These are phyloP conservation scores for Drosophila gunungcola DNA, from an alignment of 1,140 invertebrate genomes.

Conservation along the genomic window DNA sequence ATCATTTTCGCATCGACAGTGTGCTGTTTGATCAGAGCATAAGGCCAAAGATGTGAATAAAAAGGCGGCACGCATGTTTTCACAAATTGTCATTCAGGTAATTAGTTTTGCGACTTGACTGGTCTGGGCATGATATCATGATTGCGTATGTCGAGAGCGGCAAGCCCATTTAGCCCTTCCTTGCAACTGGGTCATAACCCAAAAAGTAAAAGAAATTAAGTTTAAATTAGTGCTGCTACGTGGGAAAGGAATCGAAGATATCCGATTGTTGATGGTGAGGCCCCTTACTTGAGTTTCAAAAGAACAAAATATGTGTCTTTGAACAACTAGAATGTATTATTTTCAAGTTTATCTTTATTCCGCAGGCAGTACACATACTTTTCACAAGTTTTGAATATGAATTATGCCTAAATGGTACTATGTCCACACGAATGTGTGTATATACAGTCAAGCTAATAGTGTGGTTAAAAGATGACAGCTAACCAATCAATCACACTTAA, in stretches of 20 bases:
- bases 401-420: slow-evolving; percentile 6
- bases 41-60: slow-evolving; percentile 4
- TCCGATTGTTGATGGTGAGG: too few species aligned
- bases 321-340: too few species aligned
- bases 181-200: slow-evolving; percentile 34
- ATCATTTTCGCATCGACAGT: slow-evolving; percentile 18
- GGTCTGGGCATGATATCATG: slow-evolving; percentile 59
- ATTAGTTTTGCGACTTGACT: slow-evolving; percentile 56
- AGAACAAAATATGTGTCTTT: too few species aligned
- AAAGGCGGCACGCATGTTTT: slow-evolving; percentile 56
- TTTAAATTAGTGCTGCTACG: too few species aligned
- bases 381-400: slow-evolving; percentile 49
- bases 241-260: background rate
- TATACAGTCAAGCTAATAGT: slow-evolving; percentile 13
- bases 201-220: slow-evolving; percentile 15
- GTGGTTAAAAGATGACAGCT: slow-evolving; percentile 18
- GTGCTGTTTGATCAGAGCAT: slow-evolving; percentile 19
- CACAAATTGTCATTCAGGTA: slow-evolving; percentile 55
- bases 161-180: slow-evolving; percentile 34
- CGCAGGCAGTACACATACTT: slow-evolving; percentile 16
- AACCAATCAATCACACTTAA: slow-evolving; percentile 59
- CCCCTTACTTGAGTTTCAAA: too few species aligned
- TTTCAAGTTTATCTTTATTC: background rate
- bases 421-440: background rate
- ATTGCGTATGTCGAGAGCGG: slow-evolving; percentile 18